Conservation (phyloP, 2,888 invertebrate genomes). For the Pristionchus mayeri region DNA sequence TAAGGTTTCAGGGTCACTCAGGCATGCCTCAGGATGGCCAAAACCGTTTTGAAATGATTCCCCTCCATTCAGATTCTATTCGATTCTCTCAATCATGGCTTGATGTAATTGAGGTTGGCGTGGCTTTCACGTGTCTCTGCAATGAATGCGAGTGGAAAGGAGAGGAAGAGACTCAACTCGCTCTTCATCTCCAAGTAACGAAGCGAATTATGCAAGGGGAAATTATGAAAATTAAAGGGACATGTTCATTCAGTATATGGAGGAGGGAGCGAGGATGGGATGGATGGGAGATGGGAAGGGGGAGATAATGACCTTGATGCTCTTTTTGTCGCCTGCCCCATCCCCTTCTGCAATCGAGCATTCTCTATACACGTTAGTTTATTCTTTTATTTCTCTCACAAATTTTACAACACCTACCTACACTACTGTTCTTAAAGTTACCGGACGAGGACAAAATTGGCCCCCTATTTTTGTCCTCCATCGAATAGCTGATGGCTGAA, state of each 20-base stretch:
- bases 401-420: too few relatives aligned
- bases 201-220: neutral
- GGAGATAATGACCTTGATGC: neutral
- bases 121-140: neutral
- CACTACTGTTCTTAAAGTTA: too few relatives aligned
- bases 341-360: neutral
- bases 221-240: neutral
- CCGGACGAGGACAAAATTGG: too few relatives aligned
- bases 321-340: neutral
- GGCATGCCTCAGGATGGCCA: too few relatives aligned
- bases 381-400: neutral
- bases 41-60: too few relatives aligned
- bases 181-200: neutral
- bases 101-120: too few relatives aligned
- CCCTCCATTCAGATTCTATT: too few relatives aligned
- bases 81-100: too few relatives aligned
- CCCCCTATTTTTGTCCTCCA: too few relatives aligned
- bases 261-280: neutral
- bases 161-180: neutral
- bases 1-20: too few relatives aligned
- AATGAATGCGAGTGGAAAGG: constrained; percentile 7
- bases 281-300: neutral
- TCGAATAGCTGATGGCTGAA: too few relatives aligned
- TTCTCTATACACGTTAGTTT: neutral
- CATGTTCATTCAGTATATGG: neutral